These are phyloP conservation scores for Heterocephalus glaber DNA, from an alignment of 2,113 vertebrate genomes.

Conservation along the genomic window DNA sequence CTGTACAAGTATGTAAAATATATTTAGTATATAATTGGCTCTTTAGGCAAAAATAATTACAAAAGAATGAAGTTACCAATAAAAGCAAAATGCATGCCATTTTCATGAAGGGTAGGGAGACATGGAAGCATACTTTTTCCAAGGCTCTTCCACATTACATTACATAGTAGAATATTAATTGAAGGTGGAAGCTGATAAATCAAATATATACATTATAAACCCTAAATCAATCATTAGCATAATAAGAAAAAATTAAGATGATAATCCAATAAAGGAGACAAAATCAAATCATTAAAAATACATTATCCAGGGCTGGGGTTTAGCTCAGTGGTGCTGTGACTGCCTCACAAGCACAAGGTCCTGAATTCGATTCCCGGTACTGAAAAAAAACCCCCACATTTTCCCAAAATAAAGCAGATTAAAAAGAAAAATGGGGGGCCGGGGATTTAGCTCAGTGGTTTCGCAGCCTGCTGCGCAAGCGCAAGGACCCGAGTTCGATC, in stretches of 20 bases:
- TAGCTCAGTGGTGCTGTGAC: too few relatives aligned
- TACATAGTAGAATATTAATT: not conserved
- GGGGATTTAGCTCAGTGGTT: too few relatives aligned
- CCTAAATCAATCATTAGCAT: not conserved
- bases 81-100: not conserved
- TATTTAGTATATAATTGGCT: not conserved
- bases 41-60: not conserved
- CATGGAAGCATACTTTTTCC: not conserved
- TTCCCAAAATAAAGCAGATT: not conserved
- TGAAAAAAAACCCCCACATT: not conserved
- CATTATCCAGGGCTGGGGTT: not conserved
- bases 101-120: not conserved
- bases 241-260: not conserved
- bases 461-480: too few relatives aligned
- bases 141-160: not conserved
- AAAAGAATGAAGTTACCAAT: not conserved
- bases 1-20: not conserved
- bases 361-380: too few relatives aligned
- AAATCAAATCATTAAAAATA: not conserved
- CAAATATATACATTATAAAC: not conserved
- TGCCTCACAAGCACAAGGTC: too few relatives aligned
- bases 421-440: not conserved
- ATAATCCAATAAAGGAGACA: not conserved
- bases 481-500: too few relatives aligned
- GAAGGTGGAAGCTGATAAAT: not conserved